phyloP scores from a whole-genome alignment of 2,797 vertebrate genomes.

The Neomorphus geoffroyi region DNA sequence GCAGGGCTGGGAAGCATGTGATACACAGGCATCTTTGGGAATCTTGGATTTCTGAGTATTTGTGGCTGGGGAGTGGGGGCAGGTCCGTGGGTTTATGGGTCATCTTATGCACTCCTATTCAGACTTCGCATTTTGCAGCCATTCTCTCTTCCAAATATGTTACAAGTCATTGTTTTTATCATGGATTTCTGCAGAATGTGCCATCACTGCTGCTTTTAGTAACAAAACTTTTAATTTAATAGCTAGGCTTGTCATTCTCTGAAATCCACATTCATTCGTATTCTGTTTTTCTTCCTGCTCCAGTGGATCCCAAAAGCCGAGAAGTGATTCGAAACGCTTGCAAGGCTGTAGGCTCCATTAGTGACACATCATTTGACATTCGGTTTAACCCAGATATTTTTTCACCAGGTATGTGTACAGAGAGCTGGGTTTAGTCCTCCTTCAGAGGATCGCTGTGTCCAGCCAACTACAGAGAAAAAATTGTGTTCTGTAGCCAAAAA shows the following conservation, averaged over 20 bases:
- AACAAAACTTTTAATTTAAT: not conserved
- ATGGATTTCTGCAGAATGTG: not conserved
- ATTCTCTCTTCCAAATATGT: not conserved
- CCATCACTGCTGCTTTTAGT: not conserved
- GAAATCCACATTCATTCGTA: not conserved
- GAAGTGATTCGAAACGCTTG: slow-evolving; percentile 96
- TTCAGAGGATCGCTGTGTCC: not conserved
- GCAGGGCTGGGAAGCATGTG: not conserved
- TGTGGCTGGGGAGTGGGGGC: no score
- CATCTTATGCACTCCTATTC: not conserved
- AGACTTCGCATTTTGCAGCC: not conserved
- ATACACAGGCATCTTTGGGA: not conserved
- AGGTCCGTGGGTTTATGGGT: not conserved
- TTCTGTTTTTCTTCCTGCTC: not conserved
- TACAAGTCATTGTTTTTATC: not conserved
- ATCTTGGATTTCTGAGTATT: not conserved
- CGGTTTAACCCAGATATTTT: slow-evolving; percentile 99
- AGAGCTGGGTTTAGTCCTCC: not conserved
- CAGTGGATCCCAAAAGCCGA: slow-evolving; percentile 91
- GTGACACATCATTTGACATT: slow-evolving; percentile 93
- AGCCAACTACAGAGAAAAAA: not conserved
- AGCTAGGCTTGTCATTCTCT: not conserved
- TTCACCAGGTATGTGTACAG: slow-evolving; percentile 85
- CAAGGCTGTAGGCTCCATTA: slow-evolving; percentile 95
- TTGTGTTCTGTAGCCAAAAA: not conserved